Evolutionary conservation across 2,113 vertebrate species (phyloP).

Genomic region (Crotalus helleri): DNA sequence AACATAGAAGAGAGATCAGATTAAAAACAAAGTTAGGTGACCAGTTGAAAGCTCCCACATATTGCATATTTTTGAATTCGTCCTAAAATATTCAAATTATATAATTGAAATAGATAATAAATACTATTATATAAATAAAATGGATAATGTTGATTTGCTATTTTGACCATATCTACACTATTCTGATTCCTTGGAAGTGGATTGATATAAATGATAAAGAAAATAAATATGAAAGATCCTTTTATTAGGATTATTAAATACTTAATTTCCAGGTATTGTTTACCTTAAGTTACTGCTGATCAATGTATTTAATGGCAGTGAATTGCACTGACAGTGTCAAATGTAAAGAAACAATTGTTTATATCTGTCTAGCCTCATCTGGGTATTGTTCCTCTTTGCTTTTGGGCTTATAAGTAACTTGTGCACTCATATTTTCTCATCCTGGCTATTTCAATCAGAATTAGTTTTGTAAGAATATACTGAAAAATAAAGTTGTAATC

Average conservation of each 20-base stretch:
- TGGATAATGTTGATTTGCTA: background rate
- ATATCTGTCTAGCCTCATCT: background rate
- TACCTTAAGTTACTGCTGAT: background rate
- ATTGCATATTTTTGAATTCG: background rate
- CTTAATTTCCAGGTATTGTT: background rate
- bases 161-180: background rate
- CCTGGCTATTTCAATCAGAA: background rate
- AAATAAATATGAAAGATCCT: background rate
- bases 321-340: background rate
- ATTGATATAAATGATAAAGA: background rate
- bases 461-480: background rate
- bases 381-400: background rate
- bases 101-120: background rate
- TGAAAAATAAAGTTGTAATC: slow-evolving; percentile 5
- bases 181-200: background rate
- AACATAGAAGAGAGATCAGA: background rate
- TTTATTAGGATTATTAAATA: background rate
- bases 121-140: background rate
- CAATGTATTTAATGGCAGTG: background rate
- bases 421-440: background rate
- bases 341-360: background rate
- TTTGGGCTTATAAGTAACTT: background rate
- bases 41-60: background rate
- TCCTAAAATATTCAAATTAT: background rate
- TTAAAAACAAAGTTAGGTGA: background rate